Evolutionary conservation across 2,888 invertebrate genomes (phyloP).

Genomic region (Macrophya alboannulata): DNA sequence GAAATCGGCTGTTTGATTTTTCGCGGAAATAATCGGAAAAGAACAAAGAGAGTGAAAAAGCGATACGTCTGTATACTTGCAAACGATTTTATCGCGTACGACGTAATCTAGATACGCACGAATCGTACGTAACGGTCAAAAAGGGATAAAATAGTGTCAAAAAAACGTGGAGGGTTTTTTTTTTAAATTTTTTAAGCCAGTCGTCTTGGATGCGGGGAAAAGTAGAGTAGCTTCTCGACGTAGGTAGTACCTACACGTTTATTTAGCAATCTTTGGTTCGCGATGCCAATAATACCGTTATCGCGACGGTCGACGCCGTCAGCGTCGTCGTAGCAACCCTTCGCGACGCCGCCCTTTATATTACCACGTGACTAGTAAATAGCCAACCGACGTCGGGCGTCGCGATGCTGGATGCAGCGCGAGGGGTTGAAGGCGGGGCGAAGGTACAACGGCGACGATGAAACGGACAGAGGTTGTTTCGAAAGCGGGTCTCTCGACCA

Average conservation of each 20-base stretch:
- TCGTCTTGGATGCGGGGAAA: not conserved
- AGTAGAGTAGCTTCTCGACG: not conserved
- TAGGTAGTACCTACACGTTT: slow-evolving; percentile 68
- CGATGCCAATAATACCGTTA: slow-evolving; percentile 78
- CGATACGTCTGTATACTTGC: too few species aligned
- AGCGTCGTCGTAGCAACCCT: slow-evolving; percentile 75
- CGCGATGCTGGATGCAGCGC: slow-evolving; percentile 85
- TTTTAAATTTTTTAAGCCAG: not conserved
- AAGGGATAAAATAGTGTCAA: too few species aligned
- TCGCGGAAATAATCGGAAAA: too few species aligned
- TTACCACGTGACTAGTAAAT: slow-evolving; percentile 70
- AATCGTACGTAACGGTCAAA: too few species aligned
- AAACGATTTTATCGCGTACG: too few species aligned
- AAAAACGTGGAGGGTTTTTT: too few species aligned
- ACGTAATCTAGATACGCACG: too few species aligned
- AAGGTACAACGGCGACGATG: slow-evolving; percentile 83
- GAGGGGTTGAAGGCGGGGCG: slow-evolving; percentile 86
- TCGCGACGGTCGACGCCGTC: slow-evolving; percentile 73
- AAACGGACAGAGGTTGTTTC: slow-evolving; percentile 66
- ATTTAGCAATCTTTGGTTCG: slow-evolving; percentile 78
- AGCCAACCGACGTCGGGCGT: slow-evolving; percentile 72
- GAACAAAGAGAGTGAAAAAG: too few species aligned
- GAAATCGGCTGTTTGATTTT: too few species aligned
- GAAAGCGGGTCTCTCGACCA: slow-evolving; percentile 67
- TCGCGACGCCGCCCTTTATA: slow-evolving; percentile 64